Evolutionary conservation across 2,113 vertebrate species (phyloP).

Genomic region (Salvelinus fontinalis): DNA sequence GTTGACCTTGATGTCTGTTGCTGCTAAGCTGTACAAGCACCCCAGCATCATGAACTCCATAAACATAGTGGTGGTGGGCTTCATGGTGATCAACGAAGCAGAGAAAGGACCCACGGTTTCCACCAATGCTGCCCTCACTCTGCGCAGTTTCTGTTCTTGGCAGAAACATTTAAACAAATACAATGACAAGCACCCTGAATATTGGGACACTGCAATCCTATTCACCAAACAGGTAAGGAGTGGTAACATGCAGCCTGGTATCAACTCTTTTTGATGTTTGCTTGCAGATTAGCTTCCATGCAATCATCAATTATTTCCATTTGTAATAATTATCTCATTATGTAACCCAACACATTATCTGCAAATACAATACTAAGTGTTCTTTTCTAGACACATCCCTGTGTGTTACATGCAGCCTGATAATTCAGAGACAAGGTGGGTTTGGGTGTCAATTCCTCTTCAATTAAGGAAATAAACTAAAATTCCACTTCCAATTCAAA

Average conservation of each 20-base stretch:
- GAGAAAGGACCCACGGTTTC: slow-evolving; percentile 92
- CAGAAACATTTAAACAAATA: slow-evolving; percentile 96
- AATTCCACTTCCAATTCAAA: too few species aligned
- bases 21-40: slow-evolving; percentile 93
- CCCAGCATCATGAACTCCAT: slow-evolving; percentile 94
- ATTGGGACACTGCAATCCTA: slow-evolving; percentile 97
- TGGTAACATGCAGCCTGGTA: too few species aligned
- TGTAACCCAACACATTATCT: too few species aligned
- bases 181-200: slow-evolving; percentile 92
- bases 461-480: too few species aligned
- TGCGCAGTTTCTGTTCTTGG: slow-evolving; percentile 97
- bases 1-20: slow-evolving; percentile 92
- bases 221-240: slow-evolving; percentile 93
- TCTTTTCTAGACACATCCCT: too few species aligned
- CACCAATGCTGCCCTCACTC: slow-evolving; percentile 90
- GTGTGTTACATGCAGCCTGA: too few species aligned
- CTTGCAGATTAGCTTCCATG: too few species aligned
- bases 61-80: slow-evolving; percentile 90
- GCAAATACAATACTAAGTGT: too few species aligned
- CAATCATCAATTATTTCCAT: not conserved
- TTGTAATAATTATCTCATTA: not conserved
- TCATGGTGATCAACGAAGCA: slow-evolving; percentile 85
- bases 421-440: too few species aligned
- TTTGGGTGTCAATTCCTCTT: too few species aligned
- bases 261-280: too few species aligned